A percentile compares a stretch with the other conserved stretches of the same genome.
Evolutionary conservation across 2,888 invertebrate species (phyloP).

Genomic region (Drosophila quinaria): DNA sequence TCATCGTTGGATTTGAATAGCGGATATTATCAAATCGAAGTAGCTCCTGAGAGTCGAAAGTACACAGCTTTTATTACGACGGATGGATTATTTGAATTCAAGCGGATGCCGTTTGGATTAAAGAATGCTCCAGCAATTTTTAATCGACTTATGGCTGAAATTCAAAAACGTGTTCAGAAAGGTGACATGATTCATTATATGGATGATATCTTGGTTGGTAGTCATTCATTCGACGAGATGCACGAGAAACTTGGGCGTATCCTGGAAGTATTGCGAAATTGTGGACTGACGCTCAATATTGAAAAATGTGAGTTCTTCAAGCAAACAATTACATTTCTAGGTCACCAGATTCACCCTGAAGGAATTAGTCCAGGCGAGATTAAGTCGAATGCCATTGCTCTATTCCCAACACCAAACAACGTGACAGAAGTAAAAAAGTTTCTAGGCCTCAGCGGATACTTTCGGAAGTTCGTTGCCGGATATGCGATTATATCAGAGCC

Average conservation of each 20-base stretch:
- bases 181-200: slow-evolving; percentile 36
- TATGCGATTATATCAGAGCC: slow-evolving; percentile 7
- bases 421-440: neutral
- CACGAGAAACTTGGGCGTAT: neutral
- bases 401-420: neutral
- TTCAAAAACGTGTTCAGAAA: slow-evolving; percentile 13
- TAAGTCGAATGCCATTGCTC: neutral
- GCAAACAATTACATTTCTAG: neutral
- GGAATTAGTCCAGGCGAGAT: slow-evolving; percentile 6
- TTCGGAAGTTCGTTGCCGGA: slow-evolving; percentile 1
- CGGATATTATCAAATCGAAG: slow-evolving; percentile 5
- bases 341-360: neutral
- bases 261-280: slow-evolving; percentile 1
- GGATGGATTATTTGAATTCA: slow-evolving; percentile 46
- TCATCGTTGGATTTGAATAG: neutral
- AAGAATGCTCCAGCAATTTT: slow-evolving; percentile 23
- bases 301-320: neutral
- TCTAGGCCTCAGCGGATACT: slow-evolving; percentile 5
- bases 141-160: slow-evolving; percentile 28
- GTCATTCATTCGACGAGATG: neutral
- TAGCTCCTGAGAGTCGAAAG: slow-evolving; percentile 5
- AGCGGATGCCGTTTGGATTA: slow-evolving; percentile 31
- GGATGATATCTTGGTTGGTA: slow-evolving; percentile 38
- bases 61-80: slow-evolving; percentile 36
- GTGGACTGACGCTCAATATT: slow-evolving; percentile 6